Percentiles rank a stretch among this genome's conserved stretches.
These are phyloP conservation scores for Epinephelus lanceolatus DNA, from an alignment of 2,113 vertebrate genomes.

Conservation along the genomic window DNA sequence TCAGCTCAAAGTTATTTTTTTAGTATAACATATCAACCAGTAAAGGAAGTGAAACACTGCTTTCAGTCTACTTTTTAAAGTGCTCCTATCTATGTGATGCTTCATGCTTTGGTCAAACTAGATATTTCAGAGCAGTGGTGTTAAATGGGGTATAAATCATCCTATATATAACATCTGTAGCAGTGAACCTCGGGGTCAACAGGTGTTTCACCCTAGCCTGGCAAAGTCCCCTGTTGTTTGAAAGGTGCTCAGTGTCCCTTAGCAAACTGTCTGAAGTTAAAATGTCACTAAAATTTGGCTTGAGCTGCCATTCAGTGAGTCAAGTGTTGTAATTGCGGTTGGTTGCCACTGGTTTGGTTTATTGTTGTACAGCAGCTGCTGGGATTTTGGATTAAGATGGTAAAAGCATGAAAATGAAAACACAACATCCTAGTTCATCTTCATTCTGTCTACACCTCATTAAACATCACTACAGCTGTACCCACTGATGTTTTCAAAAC, in stretches of 20 bases:
- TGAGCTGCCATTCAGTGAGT: background rate
- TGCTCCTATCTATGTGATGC: background rate
- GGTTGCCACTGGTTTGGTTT: background rate
- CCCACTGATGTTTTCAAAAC: constrained; percentile 11
- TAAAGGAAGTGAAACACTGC: background rate
- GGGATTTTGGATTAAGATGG: background rate
- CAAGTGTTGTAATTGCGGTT: background rate
- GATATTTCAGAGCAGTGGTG: background rate
- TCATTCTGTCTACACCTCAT: background rate
- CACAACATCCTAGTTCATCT: background rate
- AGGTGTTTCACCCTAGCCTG: background rate
- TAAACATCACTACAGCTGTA: background rate
- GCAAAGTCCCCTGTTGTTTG: background rate
- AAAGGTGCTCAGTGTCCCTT: background rate
- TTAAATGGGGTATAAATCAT: background rate
- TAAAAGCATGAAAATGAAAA: constrained; percentile 1
- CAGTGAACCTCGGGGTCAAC: background rate
- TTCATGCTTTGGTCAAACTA: background rate
- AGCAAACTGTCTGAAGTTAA: background rate
- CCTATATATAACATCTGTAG: background rate
- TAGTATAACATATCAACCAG: background rate
- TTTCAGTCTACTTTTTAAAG: background rate
- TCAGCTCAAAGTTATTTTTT: no score
- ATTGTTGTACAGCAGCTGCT: background rate
- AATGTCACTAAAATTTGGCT: background rate